These are phyloP conservation scores for Protonibea diacanthus DNA, from an alignment of 2,797 vertebrate genomes.

Conservation along the genomic window DNA sequence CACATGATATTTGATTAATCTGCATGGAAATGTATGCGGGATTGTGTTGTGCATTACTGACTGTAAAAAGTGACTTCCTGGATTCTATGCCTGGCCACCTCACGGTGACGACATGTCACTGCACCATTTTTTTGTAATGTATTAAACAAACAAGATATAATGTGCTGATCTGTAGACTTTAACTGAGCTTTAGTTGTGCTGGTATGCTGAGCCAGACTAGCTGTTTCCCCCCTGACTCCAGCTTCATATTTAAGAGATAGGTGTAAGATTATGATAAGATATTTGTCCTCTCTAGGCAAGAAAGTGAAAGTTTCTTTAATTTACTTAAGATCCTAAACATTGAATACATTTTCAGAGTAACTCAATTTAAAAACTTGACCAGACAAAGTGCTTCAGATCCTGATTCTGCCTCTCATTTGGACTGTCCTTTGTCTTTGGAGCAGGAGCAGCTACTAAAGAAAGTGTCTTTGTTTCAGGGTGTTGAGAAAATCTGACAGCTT, in stretches of 20 bases:
- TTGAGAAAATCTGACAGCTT: slow-evolving; percentile 6
- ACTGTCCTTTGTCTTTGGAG: slow-evolving; percentile 6
- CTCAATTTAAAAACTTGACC: background rate
- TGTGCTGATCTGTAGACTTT: background rate
- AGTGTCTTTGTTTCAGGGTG: slow-evolving; percentile 28
- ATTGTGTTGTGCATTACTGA: background rate
- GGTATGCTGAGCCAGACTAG: background rate
- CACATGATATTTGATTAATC: background rate
- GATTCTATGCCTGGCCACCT: background rate
- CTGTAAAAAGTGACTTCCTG: background rate
- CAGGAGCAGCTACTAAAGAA: slow-evolving; percentile 16
- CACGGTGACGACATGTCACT: background rate
- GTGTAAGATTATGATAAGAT: too few species aligned
- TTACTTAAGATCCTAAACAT: background rate
- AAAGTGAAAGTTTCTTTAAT: background rate
- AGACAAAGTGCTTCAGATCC: background rate
- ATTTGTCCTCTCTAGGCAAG: background rate
- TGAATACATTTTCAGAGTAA: background rate
- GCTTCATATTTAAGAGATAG: too few species aligned
- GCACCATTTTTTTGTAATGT: background rate
- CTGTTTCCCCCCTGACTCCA: background rate
- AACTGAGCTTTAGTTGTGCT: background rate
- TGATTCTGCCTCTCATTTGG: background rate
- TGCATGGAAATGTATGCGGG: too few species aligned
- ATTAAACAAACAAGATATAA: background rate